These are phyloP conservation scores for Tachysurus vachellii DNA, from an alignment of 2,113 vertebrate species.

Conservation along the genomic window DNA sequence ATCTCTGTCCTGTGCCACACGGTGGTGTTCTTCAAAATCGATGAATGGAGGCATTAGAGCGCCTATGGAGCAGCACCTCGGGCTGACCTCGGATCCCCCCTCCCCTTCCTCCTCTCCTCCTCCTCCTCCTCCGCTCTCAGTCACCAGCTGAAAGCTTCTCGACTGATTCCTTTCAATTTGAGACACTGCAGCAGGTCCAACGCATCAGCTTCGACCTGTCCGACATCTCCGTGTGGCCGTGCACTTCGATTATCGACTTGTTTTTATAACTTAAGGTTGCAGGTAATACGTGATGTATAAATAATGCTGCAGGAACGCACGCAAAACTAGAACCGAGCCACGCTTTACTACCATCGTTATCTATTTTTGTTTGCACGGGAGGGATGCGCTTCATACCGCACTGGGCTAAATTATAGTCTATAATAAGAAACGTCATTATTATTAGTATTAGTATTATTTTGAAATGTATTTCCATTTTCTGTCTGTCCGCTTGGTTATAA, in stretches of 20 bases:
- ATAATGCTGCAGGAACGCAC: not conserved
- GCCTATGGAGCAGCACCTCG: conserved; percentile 70
- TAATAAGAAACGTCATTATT: not conserved
- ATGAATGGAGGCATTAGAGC: conserved; percentile 74
- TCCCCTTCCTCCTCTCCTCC: conserved; percentile 9
- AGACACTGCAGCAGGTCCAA: conserved; percentile 55
- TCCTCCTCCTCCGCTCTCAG: conserved; percentile 44
- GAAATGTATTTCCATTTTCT: not conserved
- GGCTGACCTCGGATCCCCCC: conserved; percentile 65
- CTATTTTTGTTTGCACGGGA: not conserved
- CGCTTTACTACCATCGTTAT: not conserved
- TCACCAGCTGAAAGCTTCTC: conserved; percentile 57
- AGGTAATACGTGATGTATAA: conserved; percentile 33
- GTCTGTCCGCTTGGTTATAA: not conserved
- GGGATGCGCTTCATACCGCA: not conserved
- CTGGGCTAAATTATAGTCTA: not conserved
- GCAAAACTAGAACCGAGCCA: not conserved
- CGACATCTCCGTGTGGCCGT: conserved; percentile 49
- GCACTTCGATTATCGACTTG: conserved; percentile 28
- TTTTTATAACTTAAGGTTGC: conserved; percentile 22
- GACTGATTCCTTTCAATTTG: conserved; percentile 56
- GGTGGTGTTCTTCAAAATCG: conserved; percentile 86
- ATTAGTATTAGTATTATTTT: not conserved
- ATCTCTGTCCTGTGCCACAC: conserved; percentile 88
- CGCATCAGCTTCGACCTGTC: conserved; percentile 52